A percentile compares a stretch with the other conserved stretches of the same genome.
phyloP scores from a whole-genome alignment of 2,797 vertebrate species.

The Bryconaethiops microstoma region DNA sequence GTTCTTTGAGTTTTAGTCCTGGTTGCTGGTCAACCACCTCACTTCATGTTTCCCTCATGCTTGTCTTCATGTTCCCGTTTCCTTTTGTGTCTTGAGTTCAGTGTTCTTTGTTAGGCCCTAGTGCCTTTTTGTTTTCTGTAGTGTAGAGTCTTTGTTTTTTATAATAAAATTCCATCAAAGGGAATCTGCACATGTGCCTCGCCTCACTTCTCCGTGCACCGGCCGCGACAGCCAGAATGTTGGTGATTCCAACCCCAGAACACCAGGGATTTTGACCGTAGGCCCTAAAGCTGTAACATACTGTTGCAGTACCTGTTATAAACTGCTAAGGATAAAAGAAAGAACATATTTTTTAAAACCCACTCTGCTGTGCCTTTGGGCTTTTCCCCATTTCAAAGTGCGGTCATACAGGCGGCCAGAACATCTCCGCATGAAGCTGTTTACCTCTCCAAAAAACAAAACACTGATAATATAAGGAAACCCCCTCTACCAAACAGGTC shows the following conservation, averaged over 20 bases:
- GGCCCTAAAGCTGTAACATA: background rate
- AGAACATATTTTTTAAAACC: background rate
- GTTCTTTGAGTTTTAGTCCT: too few relatives aligned
- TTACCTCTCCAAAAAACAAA: slow-evolving; percentile 46
- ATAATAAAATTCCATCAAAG: too few relatives aligned
- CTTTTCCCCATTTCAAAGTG: slow-evolving; percentile 13
- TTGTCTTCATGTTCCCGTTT: too few relatives aligned
- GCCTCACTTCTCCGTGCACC: too few relatives aligned
- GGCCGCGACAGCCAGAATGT: background rate
- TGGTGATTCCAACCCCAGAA: background rate
- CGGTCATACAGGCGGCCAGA: background rate
- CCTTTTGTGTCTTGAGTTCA: too few relatives aligned
- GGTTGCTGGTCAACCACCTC: too few relatives aligned
- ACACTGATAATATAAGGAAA: slow-evolving; percentile 48
- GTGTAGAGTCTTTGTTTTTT: too few relatives aligned
- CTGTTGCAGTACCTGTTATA: background rate
- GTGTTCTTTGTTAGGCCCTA: too few relatives aligned
- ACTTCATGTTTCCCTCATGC: too few relatives aligned
- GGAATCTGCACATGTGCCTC: too few relatives aligned
- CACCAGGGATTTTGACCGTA: background rate
- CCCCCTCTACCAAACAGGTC: slow-evolving; percentile 8
- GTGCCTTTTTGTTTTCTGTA: too few relatives aligned
- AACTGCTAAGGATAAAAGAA: slow-evolving; percentile 12
- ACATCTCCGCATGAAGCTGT: slow-evolving; percentile 18
- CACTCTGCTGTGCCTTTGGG: background rate